Conservation (phyloP, 2,888 invertebrate genomes). For the Cheilosia vernalis region DNA sequence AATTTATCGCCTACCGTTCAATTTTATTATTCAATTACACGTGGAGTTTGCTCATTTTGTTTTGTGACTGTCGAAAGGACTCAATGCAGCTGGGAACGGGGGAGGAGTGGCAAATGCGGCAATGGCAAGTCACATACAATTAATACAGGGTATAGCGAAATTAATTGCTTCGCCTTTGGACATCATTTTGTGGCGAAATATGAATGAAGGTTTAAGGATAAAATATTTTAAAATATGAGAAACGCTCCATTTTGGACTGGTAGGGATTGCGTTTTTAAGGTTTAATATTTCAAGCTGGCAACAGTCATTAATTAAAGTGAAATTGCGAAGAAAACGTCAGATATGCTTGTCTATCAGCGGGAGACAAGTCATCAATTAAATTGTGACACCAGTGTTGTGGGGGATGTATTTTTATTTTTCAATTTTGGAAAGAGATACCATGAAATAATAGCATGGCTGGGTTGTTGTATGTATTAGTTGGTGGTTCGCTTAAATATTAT, state of each 20-base stretch:
- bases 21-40: slow-evolving; percentile 49
- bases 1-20: slow-evolving; percentile 49
- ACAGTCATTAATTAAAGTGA: background rate
- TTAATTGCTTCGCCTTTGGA: slow-evolving; percentile 33
- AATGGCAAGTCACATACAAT: slow-evolving; percentile 19
- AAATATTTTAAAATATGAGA: background rate
- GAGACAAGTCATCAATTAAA: background rate
- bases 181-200: slow-evolving; percentile 30
- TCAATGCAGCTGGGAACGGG: too few species aligned
- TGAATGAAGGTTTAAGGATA: background rate
- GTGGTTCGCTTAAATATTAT: too few species aligned
- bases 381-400: background rate
- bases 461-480: too few species aligned
- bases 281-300: background rate
- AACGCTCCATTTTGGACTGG: background rate
- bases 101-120: background rate
- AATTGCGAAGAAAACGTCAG: background rate
- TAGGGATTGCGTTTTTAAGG: background rate
- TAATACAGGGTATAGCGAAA: slow-evolving; percentile 54
- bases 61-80: background rate
- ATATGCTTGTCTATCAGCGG: background rate
- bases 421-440: too few species aligned
- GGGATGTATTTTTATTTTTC: too few species aligned
- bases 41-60: background rate
- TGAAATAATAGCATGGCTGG: too few species aligned